Base-by-base conservation (phyloP, 2,888 invertebrate genomes). In the Sarcophaga subvicina region DNA sequence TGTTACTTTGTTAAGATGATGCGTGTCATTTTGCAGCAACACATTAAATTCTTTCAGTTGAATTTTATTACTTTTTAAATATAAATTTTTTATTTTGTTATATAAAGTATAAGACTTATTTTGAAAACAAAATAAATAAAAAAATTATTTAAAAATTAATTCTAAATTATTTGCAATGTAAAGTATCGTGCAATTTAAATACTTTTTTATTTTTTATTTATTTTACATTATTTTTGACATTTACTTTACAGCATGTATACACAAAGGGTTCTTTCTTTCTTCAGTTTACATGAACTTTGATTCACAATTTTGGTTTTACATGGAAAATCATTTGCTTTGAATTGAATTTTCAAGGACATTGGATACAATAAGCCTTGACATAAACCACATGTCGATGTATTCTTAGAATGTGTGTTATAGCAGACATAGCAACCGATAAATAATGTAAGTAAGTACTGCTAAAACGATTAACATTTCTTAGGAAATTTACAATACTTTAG, bases 1-100 rank as follows among this genome's bases (percentile, higher is more conserved):
- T 76, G 76, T 76, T 64, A 22, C 45, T 77, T 63, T 67, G 49
- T 27, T 67, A 69, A 77, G 37, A 60, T n/a, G 20, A 20, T 69
- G 77, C 67, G 66, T 76, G 69, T 77, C 66, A 67, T 47, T 20
- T 47, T 37, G 10, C 37, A 37, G 37, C 59, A 66, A 54, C 37
- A 59, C 37, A 66, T 54, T 59, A 67, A 76, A 59, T 37, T 10
- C 54, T 76, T 54, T n/a, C 25, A 14, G 75, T 8, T 54, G 5
- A 37, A 4, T 49, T 54, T 59, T 54, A 10, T 64, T 27, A 27
- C 37, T 59, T 27, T 70, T 54, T 69, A 4, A 20, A 37, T 8
- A 37, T 8, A 8, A 14, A 4, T 17, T 27, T 75, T 75, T 66
- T 14, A 4, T 27, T 27, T 67, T 10, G 59, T n/a, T n/a, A n/a